Evolutionary conservation across 2,888 invertebrate species (phyloP).

Genomic region (Polyommatus icarus): DNA sequence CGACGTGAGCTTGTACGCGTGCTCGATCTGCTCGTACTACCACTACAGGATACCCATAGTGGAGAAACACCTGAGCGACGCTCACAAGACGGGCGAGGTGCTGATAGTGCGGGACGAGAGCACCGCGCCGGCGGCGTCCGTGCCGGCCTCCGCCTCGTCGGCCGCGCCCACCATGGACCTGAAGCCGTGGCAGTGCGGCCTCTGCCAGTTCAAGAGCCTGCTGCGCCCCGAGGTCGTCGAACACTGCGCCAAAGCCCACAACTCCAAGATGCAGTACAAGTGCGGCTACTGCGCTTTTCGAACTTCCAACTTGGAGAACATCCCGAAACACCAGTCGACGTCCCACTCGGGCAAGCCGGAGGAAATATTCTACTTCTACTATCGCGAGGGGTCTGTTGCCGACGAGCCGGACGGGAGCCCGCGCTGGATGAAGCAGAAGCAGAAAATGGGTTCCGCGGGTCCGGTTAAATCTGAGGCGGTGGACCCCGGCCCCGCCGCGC

Average conservation of each 20-base stretch:
- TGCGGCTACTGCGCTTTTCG: constrained; percentile 84
- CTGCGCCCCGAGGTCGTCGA: constrained; percentile 81
- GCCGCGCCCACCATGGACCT: constrained; percentile 70
- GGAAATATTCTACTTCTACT: constrained; percentile 77
- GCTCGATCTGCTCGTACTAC: constrained; percentile 84
- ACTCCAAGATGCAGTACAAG: constrained; percentile 84
- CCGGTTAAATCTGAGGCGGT: constrained; percentile 55
- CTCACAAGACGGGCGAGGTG: constrained; percentile 78
- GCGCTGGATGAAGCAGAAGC: constrained; percentile 62
- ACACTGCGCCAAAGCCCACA: constrained; percentile 82
- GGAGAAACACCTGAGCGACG: constrained; percentile 84
- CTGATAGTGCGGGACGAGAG: constrained; percentile 62
- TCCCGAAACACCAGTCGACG: constrained; percentile 81
- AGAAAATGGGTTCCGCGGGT: constrained; percentile 46
- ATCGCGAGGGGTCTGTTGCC: constrained; percentile 65
- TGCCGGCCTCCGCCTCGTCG: background rate
- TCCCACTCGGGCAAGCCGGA: constrained; percentile 74
- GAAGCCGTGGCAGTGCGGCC: constrained; percentile 85
- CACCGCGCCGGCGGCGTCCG: constrained; percentile 41
- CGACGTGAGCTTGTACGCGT: constrained; percentile 86
- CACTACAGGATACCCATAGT: constrained; percentile 82
- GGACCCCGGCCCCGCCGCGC: constrained; percentile 35
- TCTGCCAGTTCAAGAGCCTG: constrained; percentile 82
- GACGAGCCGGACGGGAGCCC: constrained; percentile 58
- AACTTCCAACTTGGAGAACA: constrained; percentile 74